phyloP scores from a whole-genome alignment of 2,888 invertebrate species.

The Drosophila niveifrons region DNA sequence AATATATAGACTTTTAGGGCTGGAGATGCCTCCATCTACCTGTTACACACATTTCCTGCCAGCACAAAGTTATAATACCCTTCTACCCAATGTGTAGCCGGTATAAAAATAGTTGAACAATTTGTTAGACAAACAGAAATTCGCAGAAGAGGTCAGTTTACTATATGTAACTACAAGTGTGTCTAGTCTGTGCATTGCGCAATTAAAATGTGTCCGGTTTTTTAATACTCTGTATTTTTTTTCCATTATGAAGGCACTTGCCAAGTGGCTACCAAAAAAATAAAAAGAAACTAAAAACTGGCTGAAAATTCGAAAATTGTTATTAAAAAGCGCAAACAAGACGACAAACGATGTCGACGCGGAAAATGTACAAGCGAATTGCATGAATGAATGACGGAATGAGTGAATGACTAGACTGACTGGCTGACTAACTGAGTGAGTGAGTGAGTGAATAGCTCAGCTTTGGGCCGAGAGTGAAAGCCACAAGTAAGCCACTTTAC shows the following conservation, averaged over 20 bases:
- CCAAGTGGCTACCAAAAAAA: slow-evolving; percentile 43
- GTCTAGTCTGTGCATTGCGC: slow-evolving; percentile 58
- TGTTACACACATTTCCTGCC: too few relatives aligned
- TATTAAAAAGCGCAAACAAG: slow-evolving; percentile 62
- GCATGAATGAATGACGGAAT: slow-evolving; percentile 48
- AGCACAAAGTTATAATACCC: too few relatives aligned
- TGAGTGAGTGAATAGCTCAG: background rate
- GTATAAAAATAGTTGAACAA: slow-evolving; percentile 22
- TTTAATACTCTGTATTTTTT: slow-evolving; percentile 32
- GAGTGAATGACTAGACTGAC: slow-evolving; percentile 37
- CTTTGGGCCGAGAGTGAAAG: slow-evolving; percentile 60
- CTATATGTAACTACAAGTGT: slow-evolving; percentile 10
- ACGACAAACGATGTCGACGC: slow-evolving; percentile 78
- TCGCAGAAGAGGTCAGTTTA: slow-evolving; percentile 63
- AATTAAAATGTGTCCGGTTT: slow-evolving; percentile 66
- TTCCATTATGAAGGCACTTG: slow-evolving; percentile 59
- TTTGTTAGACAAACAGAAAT: slow-evolving; percentile 25
- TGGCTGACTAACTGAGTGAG: slow-evolving; percentile 6
- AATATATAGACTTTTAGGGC: too few relatives aligned
- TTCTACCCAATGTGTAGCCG: too few relatives aligned
- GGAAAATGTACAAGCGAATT: slow-evolving; percentile 57
- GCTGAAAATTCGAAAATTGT: slow-evolving; percentile 72
- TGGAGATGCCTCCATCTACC: too few relatives aligned
- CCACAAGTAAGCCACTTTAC: slow-evolving; percentile 70
- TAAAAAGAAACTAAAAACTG: slow-evolving; percentile 46